Evolutionary conservation across 2,888 invertebrate species (phyloP), one percentile per base, ranked within the genome.

Genomic region (Meteorus colon): DNA sequence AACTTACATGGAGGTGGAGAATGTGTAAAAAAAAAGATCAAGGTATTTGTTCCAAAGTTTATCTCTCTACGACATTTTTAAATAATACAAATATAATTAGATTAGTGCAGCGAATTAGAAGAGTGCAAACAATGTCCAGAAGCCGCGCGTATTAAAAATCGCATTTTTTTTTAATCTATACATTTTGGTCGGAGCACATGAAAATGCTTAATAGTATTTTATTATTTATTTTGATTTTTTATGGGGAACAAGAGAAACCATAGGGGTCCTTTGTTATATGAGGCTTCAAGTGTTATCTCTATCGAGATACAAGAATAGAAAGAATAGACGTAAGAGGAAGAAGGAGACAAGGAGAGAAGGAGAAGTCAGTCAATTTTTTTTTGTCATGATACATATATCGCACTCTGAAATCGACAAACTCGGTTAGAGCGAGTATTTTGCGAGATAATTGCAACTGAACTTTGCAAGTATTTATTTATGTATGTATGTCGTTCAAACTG

Each of bases 251-350:
- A 14, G n/a, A 60, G 34, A 70, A 60, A 55, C 24, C 31, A 27
- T 51, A 24, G 48, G 24, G 45, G n/a, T 69, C 34, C n/a, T n/a
- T 16, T 16, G 45, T 12, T 62, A 29, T 29, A 41, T 48, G 41
- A 72, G n/a, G 37, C 37, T 63, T 72, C 63, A 29, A 72, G 63
- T 62, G 60, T 71, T 72, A 14, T 34, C 29, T 72, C 6, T 2
- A 55, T 8, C 19, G 19, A 19, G 10, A 55, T 55, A 4, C 1
- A 16, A 6, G 4, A 4, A 19, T 5, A 8, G n/a, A 24, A 8
- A 2, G 24, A 55, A 55, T 10, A 19, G 8, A 8, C 19, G 24
- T 19, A 55, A 55, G 48, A n/a, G n/a, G 16, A 10, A 48, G 6
- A 0, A 48, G 6, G 16, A n/a, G n/a, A 16, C n/a, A 16, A 16